Percentiles rank a stretch among this genome's conserved stretches.
phyloP scores from a whole-genome alignment of 1,140 invertebrate species.

The Neodiprion pinetum region DNA sequence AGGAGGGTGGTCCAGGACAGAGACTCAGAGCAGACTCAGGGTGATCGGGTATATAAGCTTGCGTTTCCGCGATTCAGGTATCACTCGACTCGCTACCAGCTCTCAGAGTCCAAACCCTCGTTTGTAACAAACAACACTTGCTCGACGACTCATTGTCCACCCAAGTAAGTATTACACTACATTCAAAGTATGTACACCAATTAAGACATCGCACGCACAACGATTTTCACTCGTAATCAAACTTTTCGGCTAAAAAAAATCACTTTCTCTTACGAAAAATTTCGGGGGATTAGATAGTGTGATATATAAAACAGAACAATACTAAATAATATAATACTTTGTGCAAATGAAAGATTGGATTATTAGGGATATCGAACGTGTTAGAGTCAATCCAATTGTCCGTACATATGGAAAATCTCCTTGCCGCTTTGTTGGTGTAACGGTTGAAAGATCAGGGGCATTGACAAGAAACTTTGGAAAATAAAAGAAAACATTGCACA shows the following conservation, averaged over 20 bases:
- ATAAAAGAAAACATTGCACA: too few species aligned
- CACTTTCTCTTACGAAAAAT: background rate
- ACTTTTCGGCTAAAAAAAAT: background rate
- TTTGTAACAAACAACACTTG: background rate
- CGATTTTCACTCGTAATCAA: background rate
- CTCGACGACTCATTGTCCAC: background rate
- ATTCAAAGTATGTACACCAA: background rate
- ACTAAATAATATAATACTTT: background rate
- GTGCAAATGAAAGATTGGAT: too few species aligned
- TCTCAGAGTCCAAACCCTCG: slow-evolving; percentile 1
- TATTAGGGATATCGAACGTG: too few species aligned
- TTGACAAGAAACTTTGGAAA: too few species aligned
- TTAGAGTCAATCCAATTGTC: too few species aligned
- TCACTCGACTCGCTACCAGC: slow-evolving; percentile 2
- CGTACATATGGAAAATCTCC: too few species aligned
- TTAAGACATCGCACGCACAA: background rate
- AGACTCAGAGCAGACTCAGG: background rate
- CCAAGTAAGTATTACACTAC: background rate
- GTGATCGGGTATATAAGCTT: slow-evolving; percentile 2
- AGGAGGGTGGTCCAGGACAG: slow-evolving; percentile 6
- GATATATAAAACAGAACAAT: background rate
- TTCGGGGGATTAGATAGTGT: background rate
- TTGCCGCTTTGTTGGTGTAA: too few species aligned
- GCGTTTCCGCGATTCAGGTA: background rate
- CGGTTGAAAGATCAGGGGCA: too few species aligned